phyloP scores from a whole-genome alignment of 2,797 vertebrate species.

The Lutjanus campechanus region DNA sequence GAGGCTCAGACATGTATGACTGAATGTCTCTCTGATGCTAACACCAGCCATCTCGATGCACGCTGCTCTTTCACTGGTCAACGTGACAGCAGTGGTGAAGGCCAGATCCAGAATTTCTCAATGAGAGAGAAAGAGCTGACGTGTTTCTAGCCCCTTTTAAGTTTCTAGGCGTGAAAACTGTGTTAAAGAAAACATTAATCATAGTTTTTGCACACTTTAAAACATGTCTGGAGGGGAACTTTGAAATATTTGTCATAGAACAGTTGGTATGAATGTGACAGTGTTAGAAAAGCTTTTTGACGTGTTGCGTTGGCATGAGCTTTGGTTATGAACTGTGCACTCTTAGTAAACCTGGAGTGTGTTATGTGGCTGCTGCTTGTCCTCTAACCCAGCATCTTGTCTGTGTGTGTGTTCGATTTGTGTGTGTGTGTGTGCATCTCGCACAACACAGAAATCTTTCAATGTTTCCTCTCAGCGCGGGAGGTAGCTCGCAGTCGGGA shows the following conservation, averaged over 20 bases:
- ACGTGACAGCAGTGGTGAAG: too few species aligned
- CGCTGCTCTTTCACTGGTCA: too few species aligned
- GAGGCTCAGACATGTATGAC: too few species aligned
- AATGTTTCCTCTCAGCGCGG: conserved; percentile 99
- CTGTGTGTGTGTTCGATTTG: conserved; percentile 43
- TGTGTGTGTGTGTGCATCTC: conserved; percentile 80
- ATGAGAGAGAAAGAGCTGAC: too few species aligned
- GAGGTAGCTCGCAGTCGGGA: conserved; percentile 95
- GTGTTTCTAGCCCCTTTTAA: too few species aligned
- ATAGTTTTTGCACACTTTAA: too few species aligned
- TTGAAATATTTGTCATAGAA: not conserved
- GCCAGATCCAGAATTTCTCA: too few species aligned
- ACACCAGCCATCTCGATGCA: too few species aligned
- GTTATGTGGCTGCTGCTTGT: conserved; percentile 48
- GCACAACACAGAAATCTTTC: conserved; percentile 98
- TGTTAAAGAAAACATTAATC: too few species aligned
- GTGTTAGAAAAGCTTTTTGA: not conserved
- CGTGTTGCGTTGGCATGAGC: conserved; percentile 3
- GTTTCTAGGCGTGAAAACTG: too few species aligned
- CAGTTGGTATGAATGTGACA: not conserved
- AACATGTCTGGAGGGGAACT: too few species aligned
- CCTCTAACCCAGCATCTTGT: conserved; percentile 80
- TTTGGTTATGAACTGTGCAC: not conserved
- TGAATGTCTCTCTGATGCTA: too few species aligned
- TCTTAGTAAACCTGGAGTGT: not conserved